Evolutionary conservation across 2,888 invertebrate genomes (phyloP).

Genomic region (Ectobius pallidus): DNA sequence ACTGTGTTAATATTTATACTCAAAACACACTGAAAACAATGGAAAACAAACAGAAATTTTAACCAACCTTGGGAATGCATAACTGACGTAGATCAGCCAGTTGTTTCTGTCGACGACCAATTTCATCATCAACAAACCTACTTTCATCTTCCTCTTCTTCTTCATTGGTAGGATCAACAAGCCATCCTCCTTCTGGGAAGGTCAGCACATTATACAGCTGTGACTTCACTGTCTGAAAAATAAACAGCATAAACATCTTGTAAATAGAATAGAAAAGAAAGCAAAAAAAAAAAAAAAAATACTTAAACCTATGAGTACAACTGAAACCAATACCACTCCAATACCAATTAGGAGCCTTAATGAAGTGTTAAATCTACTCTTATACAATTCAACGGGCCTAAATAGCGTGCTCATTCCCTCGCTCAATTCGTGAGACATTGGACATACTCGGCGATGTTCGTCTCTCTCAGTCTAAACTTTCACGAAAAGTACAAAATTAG

Average conservation of each 20-base stretch:
- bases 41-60: background rate
- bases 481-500: too few relatives aligned
- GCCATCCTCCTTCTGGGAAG: slow-evolving; percentile 91
- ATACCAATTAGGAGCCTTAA: too few relatives aligned
- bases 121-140: slow-evolving; percentile 56
- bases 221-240: slow-evolving; percentile 70
- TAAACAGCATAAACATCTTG: too few relatives aligned
- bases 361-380: too few relatives aligned
- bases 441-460: too few relatives aligned
- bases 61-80: slow-evolving; percentile 76
- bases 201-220: slow-evolving; percentile 84
- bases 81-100: slow-evolving; percentile 75
- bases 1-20: background rate
- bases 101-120: slow-evolving; percentile 69
- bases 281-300: background rate
- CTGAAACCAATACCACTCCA: too few relatives aligned
- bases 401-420: too few relatives aligned
- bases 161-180: slow-evolving; percentile 66
- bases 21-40: background rate
- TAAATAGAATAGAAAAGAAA: background rate
- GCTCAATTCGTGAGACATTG: too few relatives aligned
- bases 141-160: slow-evolving; percentile 39
- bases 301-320: background rate
- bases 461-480: too few relatives aligned
- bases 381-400: too few relatives aligned